Conservation (phyloP, 2,888 invertebrate genomes). For the Thecophora atra region DNA sequence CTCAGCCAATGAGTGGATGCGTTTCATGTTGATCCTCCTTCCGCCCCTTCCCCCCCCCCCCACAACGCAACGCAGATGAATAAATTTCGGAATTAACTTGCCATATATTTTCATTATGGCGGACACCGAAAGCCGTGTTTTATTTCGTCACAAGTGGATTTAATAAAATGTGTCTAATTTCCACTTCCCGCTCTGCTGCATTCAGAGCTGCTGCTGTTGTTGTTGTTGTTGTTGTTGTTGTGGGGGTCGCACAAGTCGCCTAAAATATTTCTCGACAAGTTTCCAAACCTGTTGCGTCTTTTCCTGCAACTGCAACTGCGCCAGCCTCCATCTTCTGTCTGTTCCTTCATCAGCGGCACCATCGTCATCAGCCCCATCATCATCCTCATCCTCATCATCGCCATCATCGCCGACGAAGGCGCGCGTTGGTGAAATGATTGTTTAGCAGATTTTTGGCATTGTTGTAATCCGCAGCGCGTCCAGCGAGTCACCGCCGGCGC, state of each 20-base stretch:
- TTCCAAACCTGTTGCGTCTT: slow-evolving; percentile 25
- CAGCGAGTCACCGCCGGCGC: not conserved
- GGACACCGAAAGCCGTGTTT: slow-evolving; percentile 66
- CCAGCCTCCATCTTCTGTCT: slow-evolving; percentile 31
- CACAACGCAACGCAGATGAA: slow-evolving; percentile 54
- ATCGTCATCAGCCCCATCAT: not conserved
- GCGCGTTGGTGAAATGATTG: slow-evolving; percentile 31
- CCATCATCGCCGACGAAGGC: not conserved
- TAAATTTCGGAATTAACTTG: slow-evolving; percentile 65
- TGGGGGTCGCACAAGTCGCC: slow-evolving; percentile 40
- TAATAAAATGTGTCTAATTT: slow-evolving; percentile 64
- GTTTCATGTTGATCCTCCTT: slow-evolving; percentile 5
- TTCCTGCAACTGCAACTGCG: slow-evolving; percentile 29
- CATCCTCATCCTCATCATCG: not conserved
- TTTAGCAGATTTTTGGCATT: slow-evolving; percentile 28
- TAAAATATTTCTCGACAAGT: slow-evolving; percentile 38
- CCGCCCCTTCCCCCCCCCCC: slow-evolving; percentile 11
- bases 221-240: slow-evolving; percentile 39
- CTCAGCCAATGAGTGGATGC: slow-evolving; percentile 34
- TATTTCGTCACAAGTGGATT: slow-evolving; percentile 66
- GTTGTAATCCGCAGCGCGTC: slow-evolving; percentile 35
- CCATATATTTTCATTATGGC: slow-evolving; percentile 66
- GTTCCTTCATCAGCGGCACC: not conserved
- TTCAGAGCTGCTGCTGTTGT: slow-evolving; percentile 33
- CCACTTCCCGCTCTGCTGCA: slow-evolving; percentile 24